Evolutionary conservation across 1,140 invertebrate species (phyloP), one percentile per base, ranked within the genome.

Genomic region (Pseudachorutes palmiensis): DNA sequence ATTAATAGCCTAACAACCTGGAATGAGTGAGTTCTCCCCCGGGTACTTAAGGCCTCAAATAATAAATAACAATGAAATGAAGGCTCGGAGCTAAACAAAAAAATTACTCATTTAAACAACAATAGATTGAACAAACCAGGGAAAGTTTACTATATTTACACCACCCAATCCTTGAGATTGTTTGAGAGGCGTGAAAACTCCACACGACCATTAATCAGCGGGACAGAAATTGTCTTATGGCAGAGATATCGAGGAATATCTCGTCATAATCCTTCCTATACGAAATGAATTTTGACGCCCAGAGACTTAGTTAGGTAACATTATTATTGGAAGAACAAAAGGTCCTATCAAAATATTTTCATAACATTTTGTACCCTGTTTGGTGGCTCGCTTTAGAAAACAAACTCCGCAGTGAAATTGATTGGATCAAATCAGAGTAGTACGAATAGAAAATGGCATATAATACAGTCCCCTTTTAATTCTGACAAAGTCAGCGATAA

Each of bases 291-390:
- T n/a, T n/a, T n/a, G n/a, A n/a, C n/a, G n/a, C n/a, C n/a, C n/a
- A n/a, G n/a, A n/a, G n/a, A n/a, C n/a, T 41, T 41, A 41, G 36
- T 41, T 41, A 41, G 36, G 36, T 41, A 41, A 41, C 36, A 41
- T 41, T 41, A 41, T 41, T 41, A 41, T 41, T 41, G 5, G 36
- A 41, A 41, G 36, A 41, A 41, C 36, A 41, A 41, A 41, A 55
- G 51, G 51, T 14, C 51, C 24, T 55, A 55, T 55, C 51, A 55
- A 55, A 55, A 55, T 55, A 55, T 55, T 55, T 55, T 55, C 51
- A 55, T 9, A 57, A 22, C 26, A 22, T 57, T 22, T 22, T n/a
- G n/a, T n/a, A n/a, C n/a, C n/a, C n/a, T n/a, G n/a, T n/a, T n/a
- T n/a, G n/a, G 26, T 9, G 36, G 36, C 36, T 41, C 36, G 36